Conservation (phyloP, 1,140 invertebrate genomes). For the Agraylea sexmaculata region DNA sequence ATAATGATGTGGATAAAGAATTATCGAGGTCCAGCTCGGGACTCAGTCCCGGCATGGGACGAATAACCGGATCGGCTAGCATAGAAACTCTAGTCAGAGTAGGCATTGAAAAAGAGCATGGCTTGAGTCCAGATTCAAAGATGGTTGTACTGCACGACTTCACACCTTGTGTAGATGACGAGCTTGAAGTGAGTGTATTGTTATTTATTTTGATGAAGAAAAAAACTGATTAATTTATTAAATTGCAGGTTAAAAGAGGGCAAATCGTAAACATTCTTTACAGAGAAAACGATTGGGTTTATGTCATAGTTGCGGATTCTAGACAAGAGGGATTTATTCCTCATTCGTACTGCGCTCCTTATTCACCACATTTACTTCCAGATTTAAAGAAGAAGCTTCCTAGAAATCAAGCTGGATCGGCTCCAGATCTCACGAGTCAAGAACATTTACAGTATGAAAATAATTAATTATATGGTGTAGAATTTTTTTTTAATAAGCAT, state of each 20-base stretch:
- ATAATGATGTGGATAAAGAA: constrained; percentile 62
- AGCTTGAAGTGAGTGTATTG: constrained; percentile 57
- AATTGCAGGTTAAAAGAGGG: constrained; percentile 47
- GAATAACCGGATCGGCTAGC: constrained; percentile 89
- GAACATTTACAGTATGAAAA: constrained; percentile 28
- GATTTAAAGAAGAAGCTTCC: constrained; percentile 80
- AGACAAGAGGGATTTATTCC: constrained; percentile 89
- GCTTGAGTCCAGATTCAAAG: constrained; percentile 81
- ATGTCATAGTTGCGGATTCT: constrained; percentile 81
- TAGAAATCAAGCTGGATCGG: constrained; percentile 40
- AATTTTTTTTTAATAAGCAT: constrained; percentile 1
- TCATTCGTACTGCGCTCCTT: constrained; percentile 83
- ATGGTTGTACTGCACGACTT: constrained; percentile 94
- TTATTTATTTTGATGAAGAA: constrained; percentile 7
- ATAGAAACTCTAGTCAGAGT: constrained; percentile 90
- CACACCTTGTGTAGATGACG: constrained; percentile 88
- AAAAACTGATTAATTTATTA: constrained; percentile 6
- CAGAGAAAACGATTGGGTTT: constrained; percentile 93
- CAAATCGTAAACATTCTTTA: constrained; percentile 85
- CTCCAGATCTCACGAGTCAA: constrained; percentile 41
- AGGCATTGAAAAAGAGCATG: constrained; percentile 89
- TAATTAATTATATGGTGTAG: neutral
- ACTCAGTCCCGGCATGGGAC: constrained; percentile 57
- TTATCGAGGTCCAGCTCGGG: constrained; percentile 47
- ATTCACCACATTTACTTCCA: constrained; percentile 61